These are phyloP conservation scores for Drosophila nr. fundita DNA, from an alignment of 2,888 invertebrate genomes.

Conservation along the genomic window DNA sequence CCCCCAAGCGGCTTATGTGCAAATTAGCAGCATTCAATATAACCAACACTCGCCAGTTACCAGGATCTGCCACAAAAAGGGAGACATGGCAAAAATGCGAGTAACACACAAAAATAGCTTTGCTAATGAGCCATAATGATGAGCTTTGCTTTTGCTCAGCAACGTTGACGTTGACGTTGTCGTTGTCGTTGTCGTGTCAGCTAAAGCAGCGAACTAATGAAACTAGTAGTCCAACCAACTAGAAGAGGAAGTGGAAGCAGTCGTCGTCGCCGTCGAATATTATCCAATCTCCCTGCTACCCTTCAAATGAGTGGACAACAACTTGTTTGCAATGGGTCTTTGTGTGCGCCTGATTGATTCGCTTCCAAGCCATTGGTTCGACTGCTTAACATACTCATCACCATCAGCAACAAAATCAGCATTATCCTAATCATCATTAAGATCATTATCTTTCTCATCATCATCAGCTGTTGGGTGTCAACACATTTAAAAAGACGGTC, in stretches of 20 bases:
- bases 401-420: slow-evolving; percentile 14
- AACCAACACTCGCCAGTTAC: slow-evolving; percentile 47
- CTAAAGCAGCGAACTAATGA: slow-evolving; percentile 15
- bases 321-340: slow-evolving; percentile 51
- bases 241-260: neutral
- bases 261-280: neutral
- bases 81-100: slow-evolving; percentile 22
- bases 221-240: slow-evolving; percentile 1
- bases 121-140: slow-evolving; percentile 81
- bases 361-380: slow-evolving; percentile 65
- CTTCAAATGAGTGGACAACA: slow-evolving; percentile 31
- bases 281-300: neutral
- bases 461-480: slow-evolving; percentile 49
- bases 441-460: slow-evolving; percentile 6
- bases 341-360: slow-evolving; percentile 68
- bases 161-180: slow-evolving; percentile 8
- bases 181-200: slow-evolving; percentile 29
- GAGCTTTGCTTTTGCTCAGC: slow-evolving; percentile 61
- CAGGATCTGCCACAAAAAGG: slow-evolving; percentile 15
- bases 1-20: slow-evolving; percentile 74
- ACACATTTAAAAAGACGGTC: slow-evolving; percentile 65
- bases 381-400: slow-evolving; percentile 54
- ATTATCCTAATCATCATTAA: slow-evolving; percentile 3
- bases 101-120: slow-evolving; percentile 73
- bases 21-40: slow-evolving; percentile 80